These are phyloP conservation scores for Ichneumon xanthorius DNA, from an alignment of 2,888 invertebrate genomes.

Conservation along the genomic window DNA sequence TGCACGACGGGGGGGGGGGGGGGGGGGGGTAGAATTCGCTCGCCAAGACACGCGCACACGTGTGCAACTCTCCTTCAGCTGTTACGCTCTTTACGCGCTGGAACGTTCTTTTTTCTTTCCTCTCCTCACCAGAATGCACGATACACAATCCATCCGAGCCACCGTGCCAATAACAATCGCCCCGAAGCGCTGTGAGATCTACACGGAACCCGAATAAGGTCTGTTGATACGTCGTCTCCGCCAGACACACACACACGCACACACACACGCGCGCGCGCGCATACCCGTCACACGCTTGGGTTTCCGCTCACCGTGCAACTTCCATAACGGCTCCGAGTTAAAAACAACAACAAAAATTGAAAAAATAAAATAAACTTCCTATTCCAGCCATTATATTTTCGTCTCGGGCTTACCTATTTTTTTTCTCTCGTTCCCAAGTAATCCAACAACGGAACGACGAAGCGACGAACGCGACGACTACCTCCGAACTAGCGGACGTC, in stretches of 20 bases:
- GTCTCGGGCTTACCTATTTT: slow-evolving; percentile 4
- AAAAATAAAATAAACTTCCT: neutral
- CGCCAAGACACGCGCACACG: neutral
- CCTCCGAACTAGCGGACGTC: neutral
- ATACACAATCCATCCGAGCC: slow-evolving; percentile 18
- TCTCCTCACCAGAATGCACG: neutral
- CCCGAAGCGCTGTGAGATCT: neutral
- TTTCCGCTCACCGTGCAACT: neutral
- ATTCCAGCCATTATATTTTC: neutral
- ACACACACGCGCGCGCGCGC: neutral
- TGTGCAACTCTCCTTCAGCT: slow-evolving; percentile 10
- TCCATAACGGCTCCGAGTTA: neutral
- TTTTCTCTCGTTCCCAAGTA: neutral
- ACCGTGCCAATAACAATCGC: slow-evolving; percentile 19
- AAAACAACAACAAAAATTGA: neutral
- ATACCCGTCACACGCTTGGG: slow-evolving; percentile 10
- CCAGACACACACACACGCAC: neutral
- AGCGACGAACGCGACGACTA: neutral
- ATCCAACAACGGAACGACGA: neutral
- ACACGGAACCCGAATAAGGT: slow-evolving; percentile 2
- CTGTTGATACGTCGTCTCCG: slow-evolving; percentile 14
- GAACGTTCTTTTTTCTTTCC: neutral
- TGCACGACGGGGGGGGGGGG: neutral
- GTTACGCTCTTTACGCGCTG: slow-evolving; percentile 7
- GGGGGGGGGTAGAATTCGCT: neutral